A percentile compares a stretch with the other conserved stretches of the same genome.
Evolutionary conservation across 2,797 vertebrate species (phyloP).

Genomic region (Rhinoraja longicauda): DNA sequence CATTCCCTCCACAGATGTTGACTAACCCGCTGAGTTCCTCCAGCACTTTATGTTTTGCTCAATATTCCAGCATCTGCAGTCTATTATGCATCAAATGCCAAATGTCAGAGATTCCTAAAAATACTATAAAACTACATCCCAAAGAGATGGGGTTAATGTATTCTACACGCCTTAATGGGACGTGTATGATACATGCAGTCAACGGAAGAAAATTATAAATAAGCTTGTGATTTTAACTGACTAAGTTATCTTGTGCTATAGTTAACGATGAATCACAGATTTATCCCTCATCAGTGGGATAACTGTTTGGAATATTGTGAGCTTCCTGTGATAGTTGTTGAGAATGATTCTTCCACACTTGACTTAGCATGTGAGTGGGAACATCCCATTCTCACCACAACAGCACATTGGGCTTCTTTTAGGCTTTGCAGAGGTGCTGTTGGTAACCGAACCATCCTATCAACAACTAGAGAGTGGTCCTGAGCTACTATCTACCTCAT

Average conservation of each 20-base stretch:
- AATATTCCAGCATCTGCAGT: too few species aligned
- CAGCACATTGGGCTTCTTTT: background rate
- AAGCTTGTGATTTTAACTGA: constrained; percentile 19
- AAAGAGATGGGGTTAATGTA: background rate
- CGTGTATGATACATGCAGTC: background rate
- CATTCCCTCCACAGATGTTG: too few species aligned
- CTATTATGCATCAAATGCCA: too few species aligned
- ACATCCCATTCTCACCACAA: too few species aligned
- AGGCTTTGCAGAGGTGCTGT: background rate
- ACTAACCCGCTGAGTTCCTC: too few species aligned
- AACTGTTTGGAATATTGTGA: background rate
- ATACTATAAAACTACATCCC: background rate
- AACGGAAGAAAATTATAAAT: background rate
- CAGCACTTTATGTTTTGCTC: too few species aligned
- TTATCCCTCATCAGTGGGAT: background rate
- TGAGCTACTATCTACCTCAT: too few species aligned
- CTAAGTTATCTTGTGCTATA: background rate
- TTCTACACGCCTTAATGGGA: background rate
- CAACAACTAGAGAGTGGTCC: too few species aligned
- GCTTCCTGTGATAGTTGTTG: background rate
- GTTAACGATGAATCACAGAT: constrained; percentile 23
- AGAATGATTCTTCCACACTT: background rate
- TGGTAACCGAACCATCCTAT: too few species aligned
- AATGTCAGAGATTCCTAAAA: background rate
- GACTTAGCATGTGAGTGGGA: background rate